Evolutionary conservation across 2,888 invertebrate genomes (phyloP).

Genomic region (Cephus runcator): DNA sequence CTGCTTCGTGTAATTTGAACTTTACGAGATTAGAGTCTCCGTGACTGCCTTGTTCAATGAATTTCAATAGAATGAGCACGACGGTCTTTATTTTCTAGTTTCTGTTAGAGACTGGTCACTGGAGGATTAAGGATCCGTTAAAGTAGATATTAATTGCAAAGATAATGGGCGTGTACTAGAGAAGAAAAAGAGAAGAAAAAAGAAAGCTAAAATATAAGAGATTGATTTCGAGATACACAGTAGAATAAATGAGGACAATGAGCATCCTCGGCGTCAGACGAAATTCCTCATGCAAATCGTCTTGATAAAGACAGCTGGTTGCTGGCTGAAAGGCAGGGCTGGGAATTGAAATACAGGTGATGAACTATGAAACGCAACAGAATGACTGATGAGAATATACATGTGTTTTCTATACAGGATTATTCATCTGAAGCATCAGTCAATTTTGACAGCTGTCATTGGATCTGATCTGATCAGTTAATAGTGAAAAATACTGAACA

Average conservation of each 20-base stretch:
- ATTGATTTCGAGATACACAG: constrained; percentile 17
- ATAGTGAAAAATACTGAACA: background rate
- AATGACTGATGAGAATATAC: background rate
- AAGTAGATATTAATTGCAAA: constrained; percentile 9
- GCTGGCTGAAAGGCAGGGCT: background rate
- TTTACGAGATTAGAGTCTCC: constrained; percentile 14
- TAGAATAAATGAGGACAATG: constrained; percentile 12
- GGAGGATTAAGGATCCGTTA: background rate
- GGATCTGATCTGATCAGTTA: background rate
- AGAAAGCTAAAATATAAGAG: background rate
- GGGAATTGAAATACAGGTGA: background rate
- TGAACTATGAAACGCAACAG: background rate
- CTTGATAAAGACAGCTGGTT: background rate
- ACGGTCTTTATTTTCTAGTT: background rate
- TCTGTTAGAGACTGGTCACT: background rate
- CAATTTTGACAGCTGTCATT: background rate
- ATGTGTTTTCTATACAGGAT: background rate
- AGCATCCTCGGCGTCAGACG: constrained; percentile 7
- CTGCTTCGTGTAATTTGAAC: constrained; percentile 37
- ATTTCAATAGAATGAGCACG: background rate
- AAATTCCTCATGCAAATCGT: background rate
- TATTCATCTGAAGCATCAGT: background rate
- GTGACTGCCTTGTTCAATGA: background rate
- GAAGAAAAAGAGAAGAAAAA: background rate
- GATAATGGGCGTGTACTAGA: background rate